Conservation (phyloP, 2,797 vertebrate genomes). For the Botia kubotai region DNA sequence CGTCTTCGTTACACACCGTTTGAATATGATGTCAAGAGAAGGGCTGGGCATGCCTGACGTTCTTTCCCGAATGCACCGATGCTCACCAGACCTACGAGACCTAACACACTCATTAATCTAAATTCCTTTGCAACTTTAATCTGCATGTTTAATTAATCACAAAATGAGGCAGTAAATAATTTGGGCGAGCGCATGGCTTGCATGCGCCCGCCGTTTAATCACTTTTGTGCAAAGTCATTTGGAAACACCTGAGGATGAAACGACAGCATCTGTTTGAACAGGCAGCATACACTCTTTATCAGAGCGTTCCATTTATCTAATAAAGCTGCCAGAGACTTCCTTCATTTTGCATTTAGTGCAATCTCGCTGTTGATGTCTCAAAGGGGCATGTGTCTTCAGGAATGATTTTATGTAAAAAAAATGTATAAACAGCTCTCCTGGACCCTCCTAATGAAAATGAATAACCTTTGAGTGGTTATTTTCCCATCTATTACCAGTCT, state of each 20-base stretch:
- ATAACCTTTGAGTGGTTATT: conserved; percentile 74
- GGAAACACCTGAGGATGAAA: conserved; percentile 93
- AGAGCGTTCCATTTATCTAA: conserved; percentile 88
- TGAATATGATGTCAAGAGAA: conserved; percentile 86
- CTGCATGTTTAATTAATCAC: conserved; percentile 95
- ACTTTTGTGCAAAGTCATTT: conserved; percentile 89
- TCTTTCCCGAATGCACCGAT: conserved; percentile 86
- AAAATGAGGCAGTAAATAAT: conserved; percentile 94
- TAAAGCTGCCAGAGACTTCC: conserved; percentile 69
- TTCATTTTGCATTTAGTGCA: conserved; percentile 60
- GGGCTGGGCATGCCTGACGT: conserved; percentile 79
- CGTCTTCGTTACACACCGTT: conserved; percentile 86
- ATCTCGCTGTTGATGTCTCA: conserved; percentile 58
- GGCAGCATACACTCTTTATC: conserved; percentile 88
- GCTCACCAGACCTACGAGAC: conserved; percentile 75
- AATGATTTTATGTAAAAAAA: conserved; percentile 66
- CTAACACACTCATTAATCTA: conserved; percentile 89
- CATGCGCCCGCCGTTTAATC: conserved; percentile 91
- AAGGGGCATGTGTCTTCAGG: conserved; percentile 58
- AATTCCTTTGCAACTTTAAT: conserved; percentile 94
- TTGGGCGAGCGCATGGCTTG: conserved; percentile 86
- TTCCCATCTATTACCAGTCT: conserved; percentile 71
- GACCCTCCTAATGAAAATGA: conserved; percentile 73
- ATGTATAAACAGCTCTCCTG: conserved; percentile 75
- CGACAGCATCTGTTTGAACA: conserved; percentile 79